These are phyloP conservation scores for Pipistrellus pygmaeus DNA, from an alignment of 2,797 vertebrate genomes.

Conservation along the genomic window DNA sequence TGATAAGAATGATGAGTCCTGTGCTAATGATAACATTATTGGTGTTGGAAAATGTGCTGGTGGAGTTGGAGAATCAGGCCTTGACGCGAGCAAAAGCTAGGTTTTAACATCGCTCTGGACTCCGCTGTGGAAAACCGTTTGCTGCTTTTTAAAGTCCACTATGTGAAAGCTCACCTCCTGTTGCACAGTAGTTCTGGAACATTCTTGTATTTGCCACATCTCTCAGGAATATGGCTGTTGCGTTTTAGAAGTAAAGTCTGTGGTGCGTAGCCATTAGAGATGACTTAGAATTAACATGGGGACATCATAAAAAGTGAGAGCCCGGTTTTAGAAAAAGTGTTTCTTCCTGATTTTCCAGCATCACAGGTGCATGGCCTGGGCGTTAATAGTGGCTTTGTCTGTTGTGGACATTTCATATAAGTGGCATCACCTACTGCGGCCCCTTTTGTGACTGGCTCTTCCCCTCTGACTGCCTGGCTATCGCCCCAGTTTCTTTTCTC, in stretches of 20 bases:
- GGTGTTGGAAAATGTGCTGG: not conserved
- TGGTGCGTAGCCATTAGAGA: not conserved
- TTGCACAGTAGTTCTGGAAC: not conserved
- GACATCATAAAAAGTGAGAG: conserved; percentile 30
- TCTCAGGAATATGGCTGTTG: not conserved
- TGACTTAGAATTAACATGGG: not conserved
- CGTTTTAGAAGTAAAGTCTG: conserved; percentile 45
- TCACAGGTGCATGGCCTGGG: not conserved
- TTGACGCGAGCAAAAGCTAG: conserved; percentile 19
- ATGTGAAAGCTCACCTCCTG: not conserved
- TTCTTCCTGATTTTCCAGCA: not conserved
- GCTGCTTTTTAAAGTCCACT: conserved; percentile 13
- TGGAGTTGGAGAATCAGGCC: conserved; percentile 20
- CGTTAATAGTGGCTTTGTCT: not conserved
- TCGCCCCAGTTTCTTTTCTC: not conserved
- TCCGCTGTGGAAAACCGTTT: conserved; percentile 4
- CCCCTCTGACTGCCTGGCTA: not conserved
- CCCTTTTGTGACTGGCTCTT: not conserved
- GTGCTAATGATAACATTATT: not conserved
- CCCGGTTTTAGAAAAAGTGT: conserved; percentile 27
- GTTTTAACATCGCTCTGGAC: not conserved
- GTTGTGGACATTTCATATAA: too few species aligned
- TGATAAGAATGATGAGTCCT: conserved; percentile 2
- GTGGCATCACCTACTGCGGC: too few species aligned
- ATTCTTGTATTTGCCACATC: not conserved